phyloP scores from a whole-genome alignment of 2,113 vertebrate genomes.

The Crotalus tigris region DNA sequence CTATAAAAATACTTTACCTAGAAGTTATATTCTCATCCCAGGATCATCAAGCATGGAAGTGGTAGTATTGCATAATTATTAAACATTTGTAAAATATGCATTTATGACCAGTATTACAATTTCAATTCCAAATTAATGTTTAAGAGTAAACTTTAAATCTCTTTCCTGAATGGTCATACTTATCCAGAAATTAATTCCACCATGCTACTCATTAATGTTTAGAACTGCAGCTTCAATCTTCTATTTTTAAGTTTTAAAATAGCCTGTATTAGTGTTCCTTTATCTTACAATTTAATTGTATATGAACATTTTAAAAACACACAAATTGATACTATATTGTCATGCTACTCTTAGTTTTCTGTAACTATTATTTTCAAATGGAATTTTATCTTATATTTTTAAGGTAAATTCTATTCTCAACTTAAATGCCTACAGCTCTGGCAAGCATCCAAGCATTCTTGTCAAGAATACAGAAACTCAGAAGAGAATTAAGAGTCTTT shows the following conservation, averaged over 20 bases:
- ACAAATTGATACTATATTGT: neutral
- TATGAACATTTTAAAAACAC: neutral
- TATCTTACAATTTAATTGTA: neutral
- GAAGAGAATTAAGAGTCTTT: conserved; percentile 4
- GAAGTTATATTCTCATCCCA: neutral
- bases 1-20: neutral
- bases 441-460: neutral
- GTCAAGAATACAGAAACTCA: neutral
- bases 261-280: neutral
- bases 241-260: neutral
- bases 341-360: neutral
- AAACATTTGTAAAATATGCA: neutral
- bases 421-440: neutral
- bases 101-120: neutral
- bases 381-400: neutral
- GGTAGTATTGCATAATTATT: neutral
- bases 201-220: neutral
- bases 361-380: neutral
- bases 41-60: neutral
- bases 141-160: neutral
- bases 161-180: neutral
- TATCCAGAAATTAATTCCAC: neutral
- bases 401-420: neutral
- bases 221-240: neutral
- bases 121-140: neutral